Evolutionary conservation across 2,888 invertebrate genomes (phyloP), one percentile per base, ranked within the genome.

Genomic region (Slavum lentiscoides): DNA sequence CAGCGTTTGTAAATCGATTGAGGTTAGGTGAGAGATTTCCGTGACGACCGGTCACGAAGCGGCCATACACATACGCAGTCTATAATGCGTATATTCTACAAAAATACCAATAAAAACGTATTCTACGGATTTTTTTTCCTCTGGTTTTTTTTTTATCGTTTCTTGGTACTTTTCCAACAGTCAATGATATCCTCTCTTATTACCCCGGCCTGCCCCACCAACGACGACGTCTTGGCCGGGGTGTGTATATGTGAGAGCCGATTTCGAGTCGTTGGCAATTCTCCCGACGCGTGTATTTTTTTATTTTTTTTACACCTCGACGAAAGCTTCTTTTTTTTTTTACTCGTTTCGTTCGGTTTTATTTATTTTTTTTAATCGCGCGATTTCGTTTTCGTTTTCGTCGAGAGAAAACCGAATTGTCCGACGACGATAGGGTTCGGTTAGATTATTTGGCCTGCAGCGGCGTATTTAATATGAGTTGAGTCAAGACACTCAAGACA

Each of bases 151-250:
- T 62, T 37, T 58, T 66, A 43, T 59, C 59, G 15, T 6, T 59
- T 68, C 43, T 76, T 76, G 75, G 75, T 67, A 67, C 75, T 30
- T n/a, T 49, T 76, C 75, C 75, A 76, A 59, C 67, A 43, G 75
- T n/a, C 43, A 58, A 43, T 43, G 43, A 58, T 75, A 75, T 67
- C 43, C 75, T 58, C 58, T 67, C 68, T 43, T n/a, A 30, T 4
- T 2, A 1, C 30, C 55, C 66, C 43, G 43, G 66, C 30, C 30
- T 1, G 30, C 30, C 30, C 2, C 30, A 4, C 4, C 30, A 30
- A 30, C 30, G 30, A 30, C 30, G 30, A 67, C 9, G 67, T 75
- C 75, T 67, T 59, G 7, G 37, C 7, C n/a, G 6, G 17, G 15
- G 21, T 11, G 19, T 19, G 66, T 21, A 23, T 4, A 0, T 23